Conservation (phyloP, 2,113 vertebrate genomes). For the Tautogolabrus adspersus region DNA sequence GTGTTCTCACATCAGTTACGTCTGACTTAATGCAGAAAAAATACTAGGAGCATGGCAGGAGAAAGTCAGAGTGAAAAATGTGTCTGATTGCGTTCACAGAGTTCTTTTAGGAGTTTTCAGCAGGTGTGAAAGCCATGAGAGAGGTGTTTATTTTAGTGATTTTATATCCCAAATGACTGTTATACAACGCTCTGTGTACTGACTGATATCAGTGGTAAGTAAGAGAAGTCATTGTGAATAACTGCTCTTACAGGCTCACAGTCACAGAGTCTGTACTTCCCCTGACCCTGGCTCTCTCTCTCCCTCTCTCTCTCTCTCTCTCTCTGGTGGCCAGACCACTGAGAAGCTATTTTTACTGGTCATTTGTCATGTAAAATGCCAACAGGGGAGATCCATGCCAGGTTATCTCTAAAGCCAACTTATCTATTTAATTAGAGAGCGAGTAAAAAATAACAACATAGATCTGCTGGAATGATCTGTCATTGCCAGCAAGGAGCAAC, state of each 20-base stretch:
- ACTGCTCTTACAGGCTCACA: slow-evolving; percentile 57
- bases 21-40: too few relatives aligned
- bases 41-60: too few relatives aligned
- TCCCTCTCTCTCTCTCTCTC: slow-evolving; percentile 20
- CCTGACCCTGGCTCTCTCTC: slow-evolving; percentile 47
- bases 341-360: slow-evolving; percentile 61
- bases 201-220: slow-evolving; percentile 38
- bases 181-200: not conserved
- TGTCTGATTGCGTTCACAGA: too few relatives aligned
- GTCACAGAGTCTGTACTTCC: slow-evolving; percentile 66
- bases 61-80: too few relatives aligned
- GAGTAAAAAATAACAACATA: slow-evolving; percentile 62
- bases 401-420: slow-evolving; percentile 71
- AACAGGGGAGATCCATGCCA: slow-evolving; percentile 58
- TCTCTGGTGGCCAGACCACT: slow-evolving; percentile 59
- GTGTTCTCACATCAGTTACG: too few relatives aligned
- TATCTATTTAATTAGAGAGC: slow-evolving; percentile 72
- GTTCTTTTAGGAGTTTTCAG: too few relatives aligned
- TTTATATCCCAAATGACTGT: too few relatives aligned
- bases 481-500: slow-evolving; percentile 42
- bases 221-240: slow-evolving; percentile 48
- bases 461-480: slow-evolving; percentile 57
- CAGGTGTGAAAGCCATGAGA: too few relatives aligned
- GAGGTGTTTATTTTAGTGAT: too few relatives aligned
- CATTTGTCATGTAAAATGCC: slow-evolving; percentile 67